A percentile compares a stretch with the other conserved stretches of the same genome.
phyloP scores from a whole-genome alignment of 2,888 invertebrate genomes.

The Eulithis prunata region DNA sequence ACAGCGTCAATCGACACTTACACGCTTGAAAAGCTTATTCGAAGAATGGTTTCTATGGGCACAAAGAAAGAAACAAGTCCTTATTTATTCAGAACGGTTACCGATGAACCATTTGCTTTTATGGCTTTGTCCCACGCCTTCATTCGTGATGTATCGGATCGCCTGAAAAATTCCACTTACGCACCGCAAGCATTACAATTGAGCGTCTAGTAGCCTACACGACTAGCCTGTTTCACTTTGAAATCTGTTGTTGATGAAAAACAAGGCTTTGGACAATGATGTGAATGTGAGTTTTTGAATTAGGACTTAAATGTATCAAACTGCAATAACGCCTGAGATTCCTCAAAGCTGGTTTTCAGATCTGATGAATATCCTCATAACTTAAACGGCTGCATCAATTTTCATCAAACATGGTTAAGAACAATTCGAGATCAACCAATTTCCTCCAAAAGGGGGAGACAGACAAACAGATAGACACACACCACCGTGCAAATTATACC shows the following conservation, averaged over 20 bases:
- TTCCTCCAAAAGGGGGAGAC: too few relatives aligned
- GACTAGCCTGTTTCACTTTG: neutral
- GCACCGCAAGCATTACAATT: constrained; percentile 34
- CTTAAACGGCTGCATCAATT: too few relatives aligned
- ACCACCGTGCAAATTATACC: too few relatives aligned
- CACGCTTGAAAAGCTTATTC: neutral
- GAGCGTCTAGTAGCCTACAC: constrained; percentile 18
- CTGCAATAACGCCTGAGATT: too few relatives aligned
- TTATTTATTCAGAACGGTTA: constrained; percentile 18
- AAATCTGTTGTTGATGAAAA: neutral
- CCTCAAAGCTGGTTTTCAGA: too few relatives aligned
- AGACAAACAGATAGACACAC: too few relatives aligned
- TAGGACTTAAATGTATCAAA: too few relatives aligned
- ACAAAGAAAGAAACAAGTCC: constrained; percentile 4
- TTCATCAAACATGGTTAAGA: too few relatives aligned
- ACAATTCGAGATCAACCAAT: too few relatives aligned
- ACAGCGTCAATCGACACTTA: neutral
- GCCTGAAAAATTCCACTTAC: constrained; percentile 28
- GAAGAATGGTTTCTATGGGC: constrained; percentile 2
- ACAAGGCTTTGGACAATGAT: neutral
- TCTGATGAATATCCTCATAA: too few relatives aligned
- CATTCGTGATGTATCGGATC: constrained; percentile 29
- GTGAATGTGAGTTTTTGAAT: too few relatives aligned
- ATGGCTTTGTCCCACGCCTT: constrained; percentile 27
- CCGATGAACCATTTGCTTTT: constrained; percentile 30